A percentile compares a stretch with the other conserved stretches of the same genome.
phyloP scores from a whole-genome alignment of 2,888 invertebrate genomes.

The Coronaproctus castanopsis region DNA sequence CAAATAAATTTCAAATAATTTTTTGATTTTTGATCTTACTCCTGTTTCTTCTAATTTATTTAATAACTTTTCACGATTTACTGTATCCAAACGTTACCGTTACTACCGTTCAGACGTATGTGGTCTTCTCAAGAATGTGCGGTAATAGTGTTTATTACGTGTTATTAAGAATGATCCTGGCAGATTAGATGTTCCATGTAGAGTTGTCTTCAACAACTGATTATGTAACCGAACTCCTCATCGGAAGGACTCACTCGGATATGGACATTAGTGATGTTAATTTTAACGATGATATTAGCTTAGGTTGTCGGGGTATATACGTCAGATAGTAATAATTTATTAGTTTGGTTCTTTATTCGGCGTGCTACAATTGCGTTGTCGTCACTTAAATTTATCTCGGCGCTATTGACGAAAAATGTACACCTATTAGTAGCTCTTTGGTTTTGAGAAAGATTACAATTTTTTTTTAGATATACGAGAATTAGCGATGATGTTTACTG shows the following conservation, averaged over 20 bases:
- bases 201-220: no score
- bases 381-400: no score
- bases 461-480: not conserved
- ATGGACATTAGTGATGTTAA: not conserved
- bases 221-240: not conserved
- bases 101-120: not conserved
- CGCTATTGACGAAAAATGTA: not conserved
- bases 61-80: no score
- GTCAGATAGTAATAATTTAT: no score
- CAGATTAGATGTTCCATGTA: no score
- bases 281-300: not conserved
- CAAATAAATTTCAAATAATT: no score
- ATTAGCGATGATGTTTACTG: not conserved
- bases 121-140: not conserved
- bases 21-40: no score
- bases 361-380: no score
- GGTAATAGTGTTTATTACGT: not conserved
- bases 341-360: not conserved
- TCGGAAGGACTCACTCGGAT: not conserved
- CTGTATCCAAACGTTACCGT: no score
- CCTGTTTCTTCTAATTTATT: no score
- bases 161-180: not conserved
- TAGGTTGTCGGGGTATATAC: not conserved
- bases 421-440: no score
- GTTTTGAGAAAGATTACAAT: not conserved